phyloP scores from a whole-genome alignment of 2,113 vertebrate genomes.

The Raja brachyura region DNA sequence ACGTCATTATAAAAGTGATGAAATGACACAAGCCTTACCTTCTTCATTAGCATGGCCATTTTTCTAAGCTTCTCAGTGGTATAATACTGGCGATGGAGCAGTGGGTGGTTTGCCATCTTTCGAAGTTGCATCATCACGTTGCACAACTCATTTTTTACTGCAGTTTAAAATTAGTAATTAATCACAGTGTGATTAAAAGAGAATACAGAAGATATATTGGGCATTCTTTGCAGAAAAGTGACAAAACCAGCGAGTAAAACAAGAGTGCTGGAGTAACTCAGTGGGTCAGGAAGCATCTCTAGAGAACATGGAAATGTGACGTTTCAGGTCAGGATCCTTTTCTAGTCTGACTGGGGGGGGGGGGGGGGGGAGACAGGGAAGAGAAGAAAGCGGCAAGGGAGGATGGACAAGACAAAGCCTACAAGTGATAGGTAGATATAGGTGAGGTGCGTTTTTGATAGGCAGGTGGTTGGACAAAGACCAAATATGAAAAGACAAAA shows the following conservation, averaged over 20 bases:
- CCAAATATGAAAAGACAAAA: no score
- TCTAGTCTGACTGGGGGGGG: no score
- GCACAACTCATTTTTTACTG: constrained; percentile 76
- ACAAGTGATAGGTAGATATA: no score
- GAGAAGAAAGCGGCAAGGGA: no score
- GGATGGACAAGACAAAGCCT: no score
- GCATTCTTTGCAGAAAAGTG: constrained; percentile 38
- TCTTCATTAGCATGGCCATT: constrained; percentile 90
- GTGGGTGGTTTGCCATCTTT: constrained; percentile 97
- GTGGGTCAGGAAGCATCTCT: no score
- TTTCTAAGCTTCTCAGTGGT: constrained; percentile 74
- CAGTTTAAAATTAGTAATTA: constrained; percentile 41
- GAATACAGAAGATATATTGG: background rate
- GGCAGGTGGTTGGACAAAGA: no score
- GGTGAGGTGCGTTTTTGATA: no score
- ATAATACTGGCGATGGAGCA: constrained; percentile 88
- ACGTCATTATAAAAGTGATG: background rate
- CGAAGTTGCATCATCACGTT: constrained; percentile 95
- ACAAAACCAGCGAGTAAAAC: rapidly evolving
- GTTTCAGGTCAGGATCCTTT: no score
- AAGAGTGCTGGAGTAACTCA: no score
- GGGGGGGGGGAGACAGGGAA: no score
- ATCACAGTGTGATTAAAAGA: background rate
- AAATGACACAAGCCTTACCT: constrained; percentile 58
- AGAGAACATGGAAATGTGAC: no score